Evolutionary conservation across 2,113 vertebrate species (phyloP).

Genomic region (Coptodon bakossiorum): DNA sequence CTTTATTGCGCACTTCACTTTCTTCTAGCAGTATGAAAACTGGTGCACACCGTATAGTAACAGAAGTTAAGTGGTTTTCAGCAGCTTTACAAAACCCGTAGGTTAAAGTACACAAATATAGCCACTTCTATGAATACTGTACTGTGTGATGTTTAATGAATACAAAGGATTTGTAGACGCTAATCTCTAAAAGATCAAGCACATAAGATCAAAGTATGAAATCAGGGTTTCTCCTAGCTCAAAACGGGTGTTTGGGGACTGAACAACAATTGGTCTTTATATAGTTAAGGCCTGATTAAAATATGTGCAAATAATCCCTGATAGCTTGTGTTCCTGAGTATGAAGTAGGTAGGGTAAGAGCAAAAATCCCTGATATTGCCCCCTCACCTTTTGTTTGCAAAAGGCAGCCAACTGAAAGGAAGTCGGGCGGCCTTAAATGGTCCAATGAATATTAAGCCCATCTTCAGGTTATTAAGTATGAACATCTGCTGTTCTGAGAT

Average conservation of each 20-base stretch:
- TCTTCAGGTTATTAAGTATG: background rate
- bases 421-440: background rate
- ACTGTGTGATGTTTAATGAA: background rate
- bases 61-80: conserved; percentile 13
- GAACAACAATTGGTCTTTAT: background rate
- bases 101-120: background rate
- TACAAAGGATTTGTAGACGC: background rate
- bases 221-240: background rate
- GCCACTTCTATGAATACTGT: background rate
- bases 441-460: background rate
- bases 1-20: background rate
- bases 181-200: background rate
- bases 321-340: background rate
- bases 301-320: background rate
- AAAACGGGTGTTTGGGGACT: background rate
- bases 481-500: background rate
- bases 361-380: background rate
- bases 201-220: background rate
- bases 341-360: background rate
- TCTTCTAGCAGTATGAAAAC: background rate
- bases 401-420: background rate
- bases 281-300: background rate
- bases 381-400: background rate
- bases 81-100: background rate
- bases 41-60: background rate